A percentile compares a stretch with the other conserved stretches of the same genome.
Conservation (phyloP, 2,888 invertebrate species). For the Ophioninae sp. region DNA sequence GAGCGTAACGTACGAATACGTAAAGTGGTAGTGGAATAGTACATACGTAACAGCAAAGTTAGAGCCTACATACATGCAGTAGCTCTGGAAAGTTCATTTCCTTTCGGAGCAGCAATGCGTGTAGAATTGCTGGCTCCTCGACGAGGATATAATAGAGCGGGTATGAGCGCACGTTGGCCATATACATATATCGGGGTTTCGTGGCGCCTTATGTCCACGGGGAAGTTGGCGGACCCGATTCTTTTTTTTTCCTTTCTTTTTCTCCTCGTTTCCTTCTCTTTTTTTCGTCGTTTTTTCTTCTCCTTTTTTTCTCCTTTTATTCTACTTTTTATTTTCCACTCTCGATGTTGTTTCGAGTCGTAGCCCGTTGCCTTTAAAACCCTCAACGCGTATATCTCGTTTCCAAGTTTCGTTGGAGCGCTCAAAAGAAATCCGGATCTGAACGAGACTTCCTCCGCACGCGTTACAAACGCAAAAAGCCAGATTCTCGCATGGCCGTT, state of each 20-base stretch:
- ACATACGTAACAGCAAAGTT: constrained; percentile 46
- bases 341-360: constrained; percentile 22
- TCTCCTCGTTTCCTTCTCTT: not conserved
- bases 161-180: not conserved
- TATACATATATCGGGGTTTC: constrained; percentile 40
- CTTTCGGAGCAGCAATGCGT: constrained; percentile 69
- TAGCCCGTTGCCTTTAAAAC: constrained; percentile 3
- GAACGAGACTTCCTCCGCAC: constrained; percentile 29
- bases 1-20: constrained; percentile 61
- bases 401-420: constrained; percentile 19
- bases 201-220: constrained; percentile 32
- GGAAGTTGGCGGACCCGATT: constrained; percentile 27
- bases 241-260: constrained; percentile 19
- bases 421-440: constrained; percentile 52
- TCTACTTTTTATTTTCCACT: constrained; percentile 10
- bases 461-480: not conserved
- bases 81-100: constrained; percentile 67
- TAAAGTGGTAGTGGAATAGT: constrained; percentile 16
- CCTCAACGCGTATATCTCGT: constrained; percentile 12
- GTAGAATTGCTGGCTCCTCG: constrained; percentile 56
- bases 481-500: not conserved
- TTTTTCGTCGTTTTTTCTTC: too few relatives aligned
- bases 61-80: not conserved
- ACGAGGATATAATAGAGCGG: constrained; percentile 51
- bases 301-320: not conserved